phyloP scores from a whole-genome alignment of 2,888 invertebrate species.

The Coleophora deauratella region DNA sequence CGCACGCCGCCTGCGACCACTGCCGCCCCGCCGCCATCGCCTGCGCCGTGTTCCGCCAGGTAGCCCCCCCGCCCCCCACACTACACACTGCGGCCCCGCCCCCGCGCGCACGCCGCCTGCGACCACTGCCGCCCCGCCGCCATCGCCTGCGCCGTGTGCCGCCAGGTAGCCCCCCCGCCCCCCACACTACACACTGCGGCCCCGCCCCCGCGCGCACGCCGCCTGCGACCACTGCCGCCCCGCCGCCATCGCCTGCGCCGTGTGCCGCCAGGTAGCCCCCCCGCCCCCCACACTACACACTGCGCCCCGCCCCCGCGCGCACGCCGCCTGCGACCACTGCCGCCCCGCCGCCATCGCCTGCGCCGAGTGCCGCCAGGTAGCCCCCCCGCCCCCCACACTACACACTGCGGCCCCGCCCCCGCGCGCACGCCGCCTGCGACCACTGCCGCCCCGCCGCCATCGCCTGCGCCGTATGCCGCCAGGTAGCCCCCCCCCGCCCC shows the following conservation, averaged over 20 bases:
- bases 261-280: slow-evolving; percentile 81
- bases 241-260: slow-evolving; percentile 72
- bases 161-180: slow-evolving; percentile 68
- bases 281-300: no score
- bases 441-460: no score
- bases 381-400: no score
- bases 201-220: slow-evolving; percentile 83
- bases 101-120: slow-evolving; percentile 85
- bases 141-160: slow-evolving; percentile 80
- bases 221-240: slow-evolving; percentile 86
- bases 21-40: slow-evolving; percentile 79
- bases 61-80: slow-evolving; percentile 29
- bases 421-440: no score
- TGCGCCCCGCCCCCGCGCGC: no score
- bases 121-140: slow-evolving; percentile 83
- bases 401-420: no score
- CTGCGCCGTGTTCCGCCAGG: slow-evolving; percentile 85
- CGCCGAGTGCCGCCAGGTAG: no score
- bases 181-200: no score
- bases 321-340: no score
- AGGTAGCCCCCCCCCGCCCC: no score
- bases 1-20: slow-evolving; percentile 86
- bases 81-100: slow-evolving; percentile 85
- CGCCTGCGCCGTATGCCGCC: no score
- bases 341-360: no score